Base-by-base conservation (phyloP, 2,888 invertebrate genomes). In the Ommatoiulus sabulosus region DNA sequence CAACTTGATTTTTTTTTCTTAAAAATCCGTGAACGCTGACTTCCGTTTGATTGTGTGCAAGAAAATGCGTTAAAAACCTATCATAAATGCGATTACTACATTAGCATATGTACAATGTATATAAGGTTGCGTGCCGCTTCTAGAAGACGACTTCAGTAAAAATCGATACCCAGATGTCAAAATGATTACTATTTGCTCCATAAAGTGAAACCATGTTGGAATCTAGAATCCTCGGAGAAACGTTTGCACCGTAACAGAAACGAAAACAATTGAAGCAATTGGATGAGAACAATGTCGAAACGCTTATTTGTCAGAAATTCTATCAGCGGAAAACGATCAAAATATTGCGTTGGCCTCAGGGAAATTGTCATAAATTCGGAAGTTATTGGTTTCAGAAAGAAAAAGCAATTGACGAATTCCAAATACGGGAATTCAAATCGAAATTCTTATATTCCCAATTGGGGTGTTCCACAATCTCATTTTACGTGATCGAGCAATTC, bases 151-250 rank as follows among this genome's bases (percentile, higher is more conserved):
- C 17, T 57, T 57, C 57, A 57, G 17, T 15, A 57, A 57, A 57
- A 57, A 57, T 57, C 57, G 57, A 57, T 57, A 57, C 15, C 57
- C 57, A 57, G 57, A 57, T 57, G 57, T 4, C 57, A 57, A 57
- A 7, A 57, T 17, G 57, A 57, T 17, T 57, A 57, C 57, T 17
- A 57, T 57, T 57, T 10, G 57, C 57, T 57, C 15, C 57, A 57
- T 57, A 57, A 57, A 12, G 57, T 57, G 57, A 57, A 57, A 57
- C 57, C 57, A 57, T 57, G 57, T 17, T 57, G 57, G 57, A 57
- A 17, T 57, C 57, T 15, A 17, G 17, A 57, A 57, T 57, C 57
- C 57, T 57, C 57, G 17, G 57, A 57, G 57, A 57, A 57, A 17
- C 57, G 17, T 57, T 57, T 57, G 57, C 57, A 15, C 57, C 57